Evolutionary conservation across 2,888 invertebrate species (phyloP).

Genomic region (Lasioglossum lativentre): DNA sequence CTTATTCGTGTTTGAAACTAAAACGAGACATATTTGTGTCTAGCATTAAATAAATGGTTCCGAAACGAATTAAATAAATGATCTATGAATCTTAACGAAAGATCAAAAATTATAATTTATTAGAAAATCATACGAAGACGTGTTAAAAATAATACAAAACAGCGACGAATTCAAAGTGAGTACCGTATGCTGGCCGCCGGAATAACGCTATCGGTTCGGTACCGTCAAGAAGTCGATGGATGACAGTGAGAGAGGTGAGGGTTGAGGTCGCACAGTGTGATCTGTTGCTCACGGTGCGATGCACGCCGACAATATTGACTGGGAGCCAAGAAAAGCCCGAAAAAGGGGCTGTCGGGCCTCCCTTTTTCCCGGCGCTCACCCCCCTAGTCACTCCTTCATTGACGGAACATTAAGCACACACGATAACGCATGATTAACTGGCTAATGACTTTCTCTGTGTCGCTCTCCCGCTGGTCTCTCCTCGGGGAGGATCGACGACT

Average conservation of each 20-base stretch:
- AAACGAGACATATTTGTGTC: too few species aligned
- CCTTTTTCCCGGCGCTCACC: constrained; percentile 73
- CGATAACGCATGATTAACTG: constrained; percentile 84
- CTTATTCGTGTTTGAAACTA: not conserved
- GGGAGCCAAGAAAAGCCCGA: constrained; percentile 77
- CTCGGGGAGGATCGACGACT: constrained; percentile 66
- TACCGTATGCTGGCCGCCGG: not conserved
- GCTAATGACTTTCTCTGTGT: constrained; percentile 81
- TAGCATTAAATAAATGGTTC: too few species aligned
- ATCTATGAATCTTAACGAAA: too few species aligned
- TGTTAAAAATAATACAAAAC: not conserved
- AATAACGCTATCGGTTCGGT: constrained; percentile 49
- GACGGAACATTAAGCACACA: constrained; percentile 84
- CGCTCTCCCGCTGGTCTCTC: constrained; percentile 50
- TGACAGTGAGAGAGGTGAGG: constrained; percentile 63
- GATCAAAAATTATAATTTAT: too few species aligned
- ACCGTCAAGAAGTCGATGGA: constrained; percentile 41
- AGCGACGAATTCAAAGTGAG: not conserved
- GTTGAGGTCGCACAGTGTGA: constrained; percentile 73
- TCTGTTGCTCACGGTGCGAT: constrained; percentile 80
- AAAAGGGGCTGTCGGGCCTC: constrained; percentile 57
- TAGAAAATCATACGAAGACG: too few species aligned
- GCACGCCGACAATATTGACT: constrained; percentile 81
- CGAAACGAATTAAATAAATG: too few species aligned
- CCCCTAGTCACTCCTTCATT: constrained; percentile 82